Percentiles rank a stretch among this genome's conserved stretches.
These are phyloP conservation scores for Seladonia tumulorum DNA, from an alignment of 2,888 invertebrate species.

Conservation along the genomic window DNA sequence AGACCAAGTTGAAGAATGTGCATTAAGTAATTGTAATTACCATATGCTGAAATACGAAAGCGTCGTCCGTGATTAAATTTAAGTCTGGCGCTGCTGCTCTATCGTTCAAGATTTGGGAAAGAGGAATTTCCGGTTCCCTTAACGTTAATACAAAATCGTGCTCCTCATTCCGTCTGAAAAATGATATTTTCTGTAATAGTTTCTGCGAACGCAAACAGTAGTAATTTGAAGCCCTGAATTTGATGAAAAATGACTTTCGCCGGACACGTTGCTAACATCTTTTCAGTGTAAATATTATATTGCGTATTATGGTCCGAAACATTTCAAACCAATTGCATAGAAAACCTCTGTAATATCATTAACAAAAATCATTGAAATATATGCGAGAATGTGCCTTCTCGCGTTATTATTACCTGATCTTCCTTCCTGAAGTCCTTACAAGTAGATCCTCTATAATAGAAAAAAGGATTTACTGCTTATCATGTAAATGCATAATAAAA, in stretches of 20 bases:
- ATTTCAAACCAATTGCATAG: neutral
- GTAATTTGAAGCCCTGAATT: neutral
- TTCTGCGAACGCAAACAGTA: neutral
- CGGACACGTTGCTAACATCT: too few relatives aligned
- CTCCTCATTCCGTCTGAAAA: neutral
- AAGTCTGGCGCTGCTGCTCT: neutral
- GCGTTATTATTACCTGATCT: conserved; percentile 5
- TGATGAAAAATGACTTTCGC: neutral
- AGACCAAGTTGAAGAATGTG: neutral
- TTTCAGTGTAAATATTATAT: too few relatives aligned
- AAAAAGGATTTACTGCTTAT: neutral
- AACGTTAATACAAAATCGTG: neutral
- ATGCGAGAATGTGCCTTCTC: neutral
- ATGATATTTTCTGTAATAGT: neutral
- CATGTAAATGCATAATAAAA: too few relatives aligned
- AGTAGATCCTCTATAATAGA: conserved; percentile 34
- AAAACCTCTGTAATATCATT: neutral
- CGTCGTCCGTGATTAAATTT: conserved; percentile 33
- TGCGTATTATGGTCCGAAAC: too few relatives aligned
- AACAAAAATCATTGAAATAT: neutral
- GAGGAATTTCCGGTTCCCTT: neutral
- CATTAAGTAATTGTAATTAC: neutral
- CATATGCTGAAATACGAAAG: conserved; percentile 2
- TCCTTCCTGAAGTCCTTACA: too few relatives aligned
- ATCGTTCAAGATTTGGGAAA: neutral